These are phyloP conservation scores for human DNA, from an alignment of 2,113 vertebrate genomes.

Conservation along the genomic window DNA sequence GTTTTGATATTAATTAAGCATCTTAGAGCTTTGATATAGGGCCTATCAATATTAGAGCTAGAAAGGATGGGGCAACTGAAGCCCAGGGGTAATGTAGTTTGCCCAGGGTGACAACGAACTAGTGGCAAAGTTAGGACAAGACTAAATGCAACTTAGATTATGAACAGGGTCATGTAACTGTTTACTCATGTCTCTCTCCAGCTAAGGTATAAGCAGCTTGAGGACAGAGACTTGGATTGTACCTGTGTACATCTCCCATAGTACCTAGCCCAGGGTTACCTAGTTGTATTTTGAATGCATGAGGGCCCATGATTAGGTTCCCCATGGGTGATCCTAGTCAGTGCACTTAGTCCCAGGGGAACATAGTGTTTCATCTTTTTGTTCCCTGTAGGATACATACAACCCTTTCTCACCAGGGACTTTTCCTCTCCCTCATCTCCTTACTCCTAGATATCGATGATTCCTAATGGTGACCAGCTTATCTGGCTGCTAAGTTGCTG, in stretches of 20 bases:
- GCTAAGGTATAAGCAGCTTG: not conserved
- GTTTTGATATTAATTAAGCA: not conserved
- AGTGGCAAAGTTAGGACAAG: not conserved
- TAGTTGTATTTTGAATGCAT: not conserved
- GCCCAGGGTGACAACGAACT: not conserved
- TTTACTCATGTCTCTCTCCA: not conserved
- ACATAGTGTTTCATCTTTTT: not conserved
- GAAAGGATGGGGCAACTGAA: not conserved
- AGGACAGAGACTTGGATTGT: not conserved
- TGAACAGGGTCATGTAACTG: not conserved
- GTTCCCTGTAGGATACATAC: not conserved
- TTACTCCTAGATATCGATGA: not conserved
- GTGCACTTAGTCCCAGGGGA: not conserved
- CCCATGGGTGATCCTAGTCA: not conserved
- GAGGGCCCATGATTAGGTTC: not conserved
- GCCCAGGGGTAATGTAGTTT: not conserved
- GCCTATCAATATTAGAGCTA: not conserved
- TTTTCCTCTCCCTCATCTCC: not conserved
- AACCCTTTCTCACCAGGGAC: not conserved
- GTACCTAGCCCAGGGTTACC: not conserved
- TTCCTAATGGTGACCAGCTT: not conserved
- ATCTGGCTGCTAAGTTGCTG: not conserved
- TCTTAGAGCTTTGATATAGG: not conserved
- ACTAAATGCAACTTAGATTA: not conserved
- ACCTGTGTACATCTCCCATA: not conserved